Evolutionary conservation across 2,113 vertebrate genomes (phyloP), one percentile per base, ranked within the genome.

Genomic region (Noturus placidus): DNA sequence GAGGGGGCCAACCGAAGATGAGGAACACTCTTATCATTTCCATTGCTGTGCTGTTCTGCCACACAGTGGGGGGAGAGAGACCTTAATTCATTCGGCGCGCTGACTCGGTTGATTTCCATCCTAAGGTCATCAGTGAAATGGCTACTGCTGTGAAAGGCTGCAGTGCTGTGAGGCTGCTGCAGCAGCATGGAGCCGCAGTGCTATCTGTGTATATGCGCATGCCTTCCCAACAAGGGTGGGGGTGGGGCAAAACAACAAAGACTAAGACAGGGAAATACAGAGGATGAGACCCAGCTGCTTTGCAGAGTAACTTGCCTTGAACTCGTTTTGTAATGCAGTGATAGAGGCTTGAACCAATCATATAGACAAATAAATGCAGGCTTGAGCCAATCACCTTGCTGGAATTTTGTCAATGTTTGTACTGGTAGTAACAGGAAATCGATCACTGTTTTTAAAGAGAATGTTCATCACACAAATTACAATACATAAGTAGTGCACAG

Each of bases 121-220:
- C 65, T 88, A 76, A 90, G 92, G 92, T 92, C 93, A 92, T 89
- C 76, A 87, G 90, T 91, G 87, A 92, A 91, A 90, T 50, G 76
- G 88, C 89, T 89, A 87, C 91, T 92, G 91, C 91, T 90, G 91
- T 87, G 69, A 65, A 69, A 90, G 91, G 90, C 94, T 94, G 92
- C 92, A 92, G 91, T 87, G 87, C 90, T 89, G 91, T 15, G 42
- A 70, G 89, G 90, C 82, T 93, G 91, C 92, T 92, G 94, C 92
- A 93, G 93, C 92, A 91, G 90, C 91, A 90, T 91, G 91, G 90
- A 92, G 91, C 92, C 84, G 89, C 91, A 92, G 93, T 90, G 89
- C 92, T 92, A 92, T 93, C 92, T 93, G 92, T 91, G 92, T 93
- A 92, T 91, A 91, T 92, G 90, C 52, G 42, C 79, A 42, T 88